phyloP scores from a whole-genome alignment of 1,140 invertebrate species.

The Lucilia cuprina region DNA sequence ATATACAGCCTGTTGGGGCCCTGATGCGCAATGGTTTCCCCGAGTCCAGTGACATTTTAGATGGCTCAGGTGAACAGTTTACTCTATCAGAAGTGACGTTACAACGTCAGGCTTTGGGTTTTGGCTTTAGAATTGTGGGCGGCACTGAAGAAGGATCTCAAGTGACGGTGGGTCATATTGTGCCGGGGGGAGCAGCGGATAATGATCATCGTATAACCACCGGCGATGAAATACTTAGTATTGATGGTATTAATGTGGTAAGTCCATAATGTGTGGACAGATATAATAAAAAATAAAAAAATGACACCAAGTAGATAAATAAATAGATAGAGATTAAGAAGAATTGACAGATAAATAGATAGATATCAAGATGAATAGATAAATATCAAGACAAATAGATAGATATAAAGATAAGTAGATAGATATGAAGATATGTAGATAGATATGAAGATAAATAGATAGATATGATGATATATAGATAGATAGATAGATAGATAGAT shows the following conservation, averaged over 20 bases:
- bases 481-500: not conserved
- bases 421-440: too few relatives aligned
- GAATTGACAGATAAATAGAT: too few relatives aligned
- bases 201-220: slow-evolving; percentile 82
- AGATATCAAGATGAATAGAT: too few relatives aligned
- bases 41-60: slow-evolving; percentile 43
- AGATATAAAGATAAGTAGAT: too few relatives aligned
- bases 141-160: slow-evolving; percentile 97
- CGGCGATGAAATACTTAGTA: slow-evolving; percentile 89
- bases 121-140: slow-evolving; percentile 98
- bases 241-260: slow-evolving; percentile 80
- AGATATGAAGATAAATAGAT: too few relatives aligned
- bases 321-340: too few relatives aligned
- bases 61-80: slow-evolving; percentile 67
- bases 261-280: not conserved
- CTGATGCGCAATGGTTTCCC: slow-evolving; percentile 22
- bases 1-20: slow-evolving; percentile 20
- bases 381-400: too few relatives aligned
- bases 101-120: slow-evolving; percentile 83
- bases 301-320: too few relatives aligned
- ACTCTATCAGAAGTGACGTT: slow-evolving; percentile 81
- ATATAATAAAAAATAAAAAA: too few relatives aligned
- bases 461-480: too few relatives aligned
- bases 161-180: slow-evolving; percentile 94
- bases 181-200: slow-evolving; percentile 89